phyloP scores from a whole-genome alignment of 2,113 vertebrate genomes.

The Pampusana beccarii region DNA sequence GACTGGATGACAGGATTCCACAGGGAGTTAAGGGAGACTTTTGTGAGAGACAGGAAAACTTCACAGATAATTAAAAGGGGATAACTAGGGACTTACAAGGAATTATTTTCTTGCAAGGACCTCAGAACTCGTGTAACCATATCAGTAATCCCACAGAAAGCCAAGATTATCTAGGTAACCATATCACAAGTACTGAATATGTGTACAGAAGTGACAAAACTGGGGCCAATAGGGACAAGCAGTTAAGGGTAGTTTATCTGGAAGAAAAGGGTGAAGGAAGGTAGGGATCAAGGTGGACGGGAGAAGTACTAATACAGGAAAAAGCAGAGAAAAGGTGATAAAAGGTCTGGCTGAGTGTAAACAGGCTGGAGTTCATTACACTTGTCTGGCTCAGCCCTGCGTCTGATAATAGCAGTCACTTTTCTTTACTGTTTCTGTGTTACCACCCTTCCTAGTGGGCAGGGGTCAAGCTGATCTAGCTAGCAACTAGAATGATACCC shows the following conservation, averaged over 20 bases:
- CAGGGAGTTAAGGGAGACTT: neutral
- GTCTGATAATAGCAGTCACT: neutral
- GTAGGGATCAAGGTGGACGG: neutral
- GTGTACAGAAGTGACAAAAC: neutral
- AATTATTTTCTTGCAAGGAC: neutral
- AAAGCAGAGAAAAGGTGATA: neutral
- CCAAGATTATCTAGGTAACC: neutral
- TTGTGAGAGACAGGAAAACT: neutral
- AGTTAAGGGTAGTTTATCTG: neutral
- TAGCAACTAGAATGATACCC: neutral
- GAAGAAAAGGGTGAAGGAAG: neutral
- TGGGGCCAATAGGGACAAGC: neutral
- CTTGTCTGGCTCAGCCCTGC: neutral
- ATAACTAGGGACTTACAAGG: neutral
- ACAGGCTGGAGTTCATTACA: rapidly evolving
- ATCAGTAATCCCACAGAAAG: neutral
- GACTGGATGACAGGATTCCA: neutral
- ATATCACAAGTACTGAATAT: neutral
- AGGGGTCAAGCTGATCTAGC: neutral
- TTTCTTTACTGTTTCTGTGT: neutral
- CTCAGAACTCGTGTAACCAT: neutral
- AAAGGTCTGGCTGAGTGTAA: neutral
- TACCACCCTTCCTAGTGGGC: neutral
- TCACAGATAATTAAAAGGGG: neutral
- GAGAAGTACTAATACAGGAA: neutral